Evolutionary conservation across 2,113 vertebrate species (phyloP).

Genomic region (Raja brachyura): DNA sequence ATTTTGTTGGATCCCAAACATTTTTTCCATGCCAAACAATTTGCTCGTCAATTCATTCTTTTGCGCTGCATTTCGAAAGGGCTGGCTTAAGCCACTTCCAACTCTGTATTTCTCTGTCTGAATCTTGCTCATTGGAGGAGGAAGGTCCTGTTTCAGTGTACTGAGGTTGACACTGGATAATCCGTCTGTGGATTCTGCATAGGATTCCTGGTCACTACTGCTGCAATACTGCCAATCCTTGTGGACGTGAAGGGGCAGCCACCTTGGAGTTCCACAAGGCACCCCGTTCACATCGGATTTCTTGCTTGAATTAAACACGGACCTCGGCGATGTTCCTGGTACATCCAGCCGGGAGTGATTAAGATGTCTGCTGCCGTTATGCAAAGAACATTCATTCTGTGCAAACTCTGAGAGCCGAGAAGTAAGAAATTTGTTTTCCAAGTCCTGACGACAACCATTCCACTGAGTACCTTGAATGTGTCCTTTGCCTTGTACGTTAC

Average conservation of each 20-base stretch:
- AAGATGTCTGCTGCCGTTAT: slow-evolving; percentile 56
- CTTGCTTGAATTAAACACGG: slow-evolving; percentile 60
- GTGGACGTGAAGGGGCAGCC: slow-evolving; percentile 85
- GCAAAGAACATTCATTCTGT: slow-evolving; percentile 64
- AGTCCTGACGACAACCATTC: slow-evolving; percentile 73
- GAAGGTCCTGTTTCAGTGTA: slow-evolving; percentile 62
- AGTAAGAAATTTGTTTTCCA: slow-evolving; percentile 55
- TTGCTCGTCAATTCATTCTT: slow-evolving; percentile 85
- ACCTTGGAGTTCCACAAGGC: slow-evolving; percentile 62
- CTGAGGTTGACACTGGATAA: slow-evolving; percentile 95
- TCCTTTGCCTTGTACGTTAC: slow-evolving; percentile 59
- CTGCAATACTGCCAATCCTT: slow-evolving; percentile 79
- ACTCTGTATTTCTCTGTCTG: slow-evolving; percentile 90
- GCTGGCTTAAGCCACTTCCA: slow-evolving; percentile 65
- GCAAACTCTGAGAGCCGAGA: slow-evolving; percentile 51
- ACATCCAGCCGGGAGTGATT: slow-evolving; percentile 63
- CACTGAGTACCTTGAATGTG: slow-evolving; percentile 63
- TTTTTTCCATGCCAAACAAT: slow-evolving; percentile 70
- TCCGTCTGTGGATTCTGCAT: slow-evolving; percentile 90
- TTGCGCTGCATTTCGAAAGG: slow-evolving; percentile 58
- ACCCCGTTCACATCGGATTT: slow-evolving; percentile 54
- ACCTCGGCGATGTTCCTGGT: slow-evolving; percentile 59
- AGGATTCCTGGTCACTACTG: slow-evolving; percentile 90
- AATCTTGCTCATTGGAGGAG: slow-evolving; percentile 95
- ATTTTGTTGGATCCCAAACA: slow-evolving; percentile 63